Evolutionary conservation across 2,888 invertebrate genomes (phyloP), one percentile per base, ranked within the genome.

Genomic region (Drosophila gaucha): DNA sequence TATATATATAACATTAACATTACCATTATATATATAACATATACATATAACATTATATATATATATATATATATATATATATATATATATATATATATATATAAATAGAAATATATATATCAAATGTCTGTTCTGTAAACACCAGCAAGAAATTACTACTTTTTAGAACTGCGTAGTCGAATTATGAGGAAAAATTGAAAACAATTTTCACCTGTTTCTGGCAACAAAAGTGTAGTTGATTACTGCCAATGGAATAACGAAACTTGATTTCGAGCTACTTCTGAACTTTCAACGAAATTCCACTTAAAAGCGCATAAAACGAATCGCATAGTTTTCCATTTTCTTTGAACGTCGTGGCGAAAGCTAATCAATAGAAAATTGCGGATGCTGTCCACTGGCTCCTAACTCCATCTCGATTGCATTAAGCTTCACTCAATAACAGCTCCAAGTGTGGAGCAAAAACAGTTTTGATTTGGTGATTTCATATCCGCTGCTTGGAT

Each of bases 311-410:
- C 36, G 8, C 10, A 14, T 30, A 39, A 51, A 30, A 31, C 22
- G 51, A 51, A 39, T 56, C 22, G 31, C 35, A 52, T 56, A 62
- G 62, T 69, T 69, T 69, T 63, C 68, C 64, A 63, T 70, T 64
- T 70, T 51, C 33, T 28, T 38, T 10, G 24, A 24, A 26, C 26
- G 41, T 41, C 6, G 39, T 39, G 55, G 70, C 65, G 69, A 70
- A 70, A 70, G 69, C 65, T 65, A 69, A 70, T 65, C 69, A 59
- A 69, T 59, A 56, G 65, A 59, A 59, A 70, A 69, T 56, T 65
- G 70, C 70, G 70, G 70, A 70, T 70, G 70, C 69, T 51, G 38
- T 41, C 22, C 31, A 46, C n/a, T 52, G 26, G 28, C 22, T 57
- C 1, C 30, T 9, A 28, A 8, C 30, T 43, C 16, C 30, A 20